phyloP scores from a whole-genome alignment of 2,797 vertebrate species.

The Microchirus variegatus region DNA sequence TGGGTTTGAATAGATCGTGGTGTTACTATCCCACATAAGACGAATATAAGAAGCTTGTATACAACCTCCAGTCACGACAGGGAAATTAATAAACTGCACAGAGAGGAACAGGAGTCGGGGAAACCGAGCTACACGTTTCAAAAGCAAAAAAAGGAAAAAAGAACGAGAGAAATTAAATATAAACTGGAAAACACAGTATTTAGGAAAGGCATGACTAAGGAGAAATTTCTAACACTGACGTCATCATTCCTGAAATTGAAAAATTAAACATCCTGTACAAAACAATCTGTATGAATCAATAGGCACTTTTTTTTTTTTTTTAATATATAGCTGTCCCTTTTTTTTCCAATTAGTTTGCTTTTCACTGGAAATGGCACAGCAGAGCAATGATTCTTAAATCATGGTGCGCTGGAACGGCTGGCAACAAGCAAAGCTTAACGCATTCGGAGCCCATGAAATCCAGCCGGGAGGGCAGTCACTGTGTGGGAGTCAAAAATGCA shows the following conservation, averaged over 20 bases:
- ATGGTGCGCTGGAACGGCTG: constrained; percentile 53
- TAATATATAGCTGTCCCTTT: constrained; percentile 50
- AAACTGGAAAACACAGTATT: constrained; percentile 47
- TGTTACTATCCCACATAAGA: constrained; percentile 1
- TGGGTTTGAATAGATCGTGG: constrained; percentile 17
- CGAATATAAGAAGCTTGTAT: constrained; percentile 12
- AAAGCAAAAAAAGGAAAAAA: neutral
- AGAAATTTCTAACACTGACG: constrained; percentile 63
- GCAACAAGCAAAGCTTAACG: constrained; percentile 57
- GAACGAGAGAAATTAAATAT: constrained; percentile 33
- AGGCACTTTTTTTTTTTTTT: constrained; percentile 79
- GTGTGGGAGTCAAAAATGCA: constrained; percentile 48
- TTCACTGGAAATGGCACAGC: constrained; percentile 68
- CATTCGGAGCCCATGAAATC: constrained; percentile 57
- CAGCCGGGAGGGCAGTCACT: constrained; percentile 55
- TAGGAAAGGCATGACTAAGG: constrained; percentile 40
- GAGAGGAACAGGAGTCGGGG: too few relatives aligned
- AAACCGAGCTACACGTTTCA: constrained; percentile 40
- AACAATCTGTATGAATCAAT: constrained; percentile 75
- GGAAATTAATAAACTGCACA: constrained; percentile 9
- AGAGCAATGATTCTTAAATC: constrained; percentile 56
- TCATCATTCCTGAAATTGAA: constrained; percentile 66
- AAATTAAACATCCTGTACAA: constrained; percentile 72
- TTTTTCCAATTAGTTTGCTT: constrained; percentile 52
- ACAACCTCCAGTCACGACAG: constrained; percentile 10